A percentile compares a stretch with the other conserved stretches of the same genome.
Evolutionary conservation across 2,888 invertebrate species (phyloP).

Genomic region (Tenthredo notha): DNA sequence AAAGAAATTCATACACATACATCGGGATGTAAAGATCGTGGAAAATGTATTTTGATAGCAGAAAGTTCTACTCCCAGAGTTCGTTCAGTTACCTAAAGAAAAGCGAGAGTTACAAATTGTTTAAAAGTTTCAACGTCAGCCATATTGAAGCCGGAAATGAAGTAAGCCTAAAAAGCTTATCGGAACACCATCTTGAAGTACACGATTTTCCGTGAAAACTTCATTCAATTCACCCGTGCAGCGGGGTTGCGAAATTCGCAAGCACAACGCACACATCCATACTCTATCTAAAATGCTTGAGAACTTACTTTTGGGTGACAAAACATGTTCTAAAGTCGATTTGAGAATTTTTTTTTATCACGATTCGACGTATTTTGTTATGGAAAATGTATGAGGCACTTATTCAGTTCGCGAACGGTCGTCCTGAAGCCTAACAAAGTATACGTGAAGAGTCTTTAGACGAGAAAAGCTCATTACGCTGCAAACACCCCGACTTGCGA

Average conservation of each 20-base stretch:
- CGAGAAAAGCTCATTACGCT: conserved; percentile 35
- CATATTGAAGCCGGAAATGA: neutral
- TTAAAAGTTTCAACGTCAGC: neutral
- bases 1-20: conserved; percentile 2
- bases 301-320: neutral
- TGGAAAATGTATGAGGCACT: neutral
- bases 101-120: neutral
- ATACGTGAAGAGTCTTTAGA: conserved; percentile 5
- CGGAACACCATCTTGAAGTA: neutral
- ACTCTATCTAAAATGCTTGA: neutral
- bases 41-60: neutral
- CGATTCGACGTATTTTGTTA: neutral
- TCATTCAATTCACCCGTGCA: neutral
- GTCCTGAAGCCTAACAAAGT: neutral
- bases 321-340: neutral
- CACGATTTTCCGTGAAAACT: neutral
- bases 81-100: conserved; percentile 3
- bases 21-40: conserved; percentile 3
- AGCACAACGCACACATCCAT: neutral
- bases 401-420: neutral
- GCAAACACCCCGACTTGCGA: neutral
- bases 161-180: conserved; percentile 3
- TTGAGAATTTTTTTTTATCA: neutral
- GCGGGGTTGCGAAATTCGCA: neutral
- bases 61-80: neutral